Evolutionary conservation across 2,888 invertebrate species (phyloP).

Genomic region (Resseliella maxima): DNA sequence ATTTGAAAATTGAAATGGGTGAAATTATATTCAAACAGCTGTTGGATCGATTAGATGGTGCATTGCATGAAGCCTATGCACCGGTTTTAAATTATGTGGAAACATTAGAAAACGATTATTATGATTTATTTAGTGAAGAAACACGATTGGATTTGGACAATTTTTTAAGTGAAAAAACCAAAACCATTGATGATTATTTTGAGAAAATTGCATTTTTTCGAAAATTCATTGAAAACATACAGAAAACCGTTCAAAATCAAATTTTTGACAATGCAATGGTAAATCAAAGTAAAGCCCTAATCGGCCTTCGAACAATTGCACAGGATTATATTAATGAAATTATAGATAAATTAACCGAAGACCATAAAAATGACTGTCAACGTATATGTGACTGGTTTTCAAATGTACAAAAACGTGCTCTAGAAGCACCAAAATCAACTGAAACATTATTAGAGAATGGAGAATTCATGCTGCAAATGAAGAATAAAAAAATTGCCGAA

Average conservation of each 20-base stretch:
- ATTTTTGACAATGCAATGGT: slow-evolving; percentile 76
- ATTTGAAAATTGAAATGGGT: slow-evolving; percentile 72
- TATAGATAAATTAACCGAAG: slow-evolving; percentile 73
- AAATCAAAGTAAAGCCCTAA: slow-evolving; percentile 73
- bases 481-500: slow-evolving; percentile 76
- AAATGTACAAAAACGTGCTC: slow-evolving; percentile 75
- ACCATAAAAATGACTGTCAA: slow-evolving; percentile 75
- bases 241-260: slow-evolving; percentile 74
- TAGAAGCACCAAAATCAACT: slow-evolving; percentile 80
- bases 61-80: slow-evolving; percentile 70
- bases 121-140: slow-evolving; percentile 70
- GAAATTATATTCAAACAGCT: slow-evolving; percentile 71
- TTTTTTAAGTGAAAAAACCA: slow-evolving; percentile 69
- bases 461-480: slow-evolving; percentile 82
- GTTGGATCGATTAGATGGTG: slow-evolving; percentile 69
- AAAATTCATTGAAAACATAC: slow-evolving; percentile 72
- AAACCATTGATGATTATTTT: slow-evolving; percentile 72
- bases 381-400: slow-evolving; percentile 80
- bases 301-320: slow-evolving; percentile 72
- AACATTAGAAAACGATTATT: slow-evolving; percentile 70
- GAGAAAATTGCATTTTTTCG: slow-evolving; percentile 74
- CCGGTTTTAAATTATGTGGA: slow-evolving; percentile 72
- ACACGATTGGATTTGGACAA: slow-evolving; percentile 68
- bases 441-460: slow-evolving; percentile 85
- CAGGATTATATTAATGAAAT: slow-evolving; percentile 72